Base-by-base conservation (phyloP, 1,140 invertebrate genomes). In the Delia radicum region DNA sequence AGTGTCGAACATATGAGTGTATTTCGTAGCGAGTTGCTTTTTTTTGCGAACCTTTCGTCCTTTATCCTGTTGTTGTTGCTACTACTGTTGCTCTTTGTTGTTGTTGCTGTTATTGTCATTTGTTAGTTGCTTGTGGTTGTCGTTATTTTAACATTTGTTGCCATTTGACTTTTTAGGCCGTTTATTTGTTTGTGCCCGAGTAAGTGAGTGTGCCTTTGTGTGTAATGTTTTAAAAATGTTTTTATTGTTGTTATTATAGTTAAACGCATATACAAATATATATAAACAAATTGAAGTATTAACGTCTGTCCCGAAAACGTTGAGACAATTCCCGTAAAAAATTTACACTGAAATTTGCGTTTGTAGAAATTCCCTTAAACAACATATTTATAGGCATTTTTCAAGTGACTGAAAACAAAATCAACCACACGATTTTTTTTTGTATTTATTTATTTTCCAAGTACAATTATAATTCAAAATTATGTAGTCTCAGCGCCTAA, bases 71-170 rank as follows among this genome's bases (percentile, higher is more conserved):
- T 55, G 5, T 5, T 8, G 15, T 42, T 33, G 28, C 31, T 29
- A 3, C 33, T 27, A 26, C n/a, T 69, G 13, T 5, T 6, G 55
- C 7, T 10, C n/a, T 37, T 42, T 10, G 21, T 28, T 63, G 26
- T 33, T 65, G 37, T 76, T 28, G 15, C 28, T 73, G 15, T 72
- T 62, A 4, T n/a, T 76, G 62, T 75, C 24, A 21, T 27, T 37
- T 55, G 48, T 55, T 55, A 21, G 48, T 55, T 21, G 48, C n/a
- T 55, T 55, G 48, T 55, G 48, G 48, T 55, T 10, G 48, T 55
- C 48, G 48, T 21, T 55, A 18, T 55, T 55, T 55, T 18, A 55
- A 55, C 48, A 55, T 55, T 55, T 55, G n/a, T 55, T 55, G 48
- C n/a, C n/a, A 55, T 55, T 55, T 55, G 48, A 55, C n/a, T 55